A percentile compares a stretch with the other conserved stretches of the same genome.
These are phyloP conservation scores for Deilephila porcellus DNA, from an alignment of 2,888 invertebrate species.

Conservation along the genomic window DNA sequence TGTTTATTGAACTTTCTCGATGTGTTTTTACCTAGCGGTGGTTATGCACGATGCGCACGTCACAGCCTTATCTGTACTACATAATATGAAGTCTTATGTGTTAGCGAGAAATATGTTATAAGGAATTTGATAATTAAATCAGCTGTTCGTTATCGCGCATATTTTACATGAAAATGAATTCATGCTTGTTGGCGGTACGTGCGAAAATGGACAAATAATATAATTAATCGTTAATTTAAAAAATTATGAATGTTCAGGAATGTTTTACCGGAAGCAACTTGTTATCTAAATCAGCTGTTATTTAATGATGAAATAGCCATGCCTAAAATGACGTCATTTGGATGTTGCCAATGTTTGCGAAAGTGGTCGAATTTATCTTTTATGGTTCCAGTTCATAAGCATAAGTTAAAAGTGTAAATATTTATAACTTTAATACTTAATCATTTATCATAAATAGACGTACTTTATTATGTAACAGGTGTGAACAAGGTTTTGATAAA, in stretches of 20 bases:
- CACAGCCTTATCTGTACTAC: constrained; percentile 24
- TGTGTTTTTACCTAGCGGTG: constrained; percentile 8
- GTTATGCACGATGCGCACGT: constrained; percentile 24
- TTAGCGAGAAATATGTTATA: background rate
- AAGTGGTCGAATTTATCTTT: too few species aligned
- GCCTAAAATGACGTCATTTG: too few species aligned
- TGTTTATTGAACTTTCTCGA: constrained; percentile 29
- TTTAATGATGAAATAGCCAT: too few species aligned
- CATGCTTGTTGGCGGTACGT: background rate
- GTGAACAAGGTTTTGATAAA: too few species aligned
- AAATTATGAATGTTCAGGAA: background rate
- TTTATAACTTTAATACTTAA: too few species aligned
- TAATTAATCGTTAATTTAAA: background rate
- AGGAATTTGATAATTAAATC: constrained; percentile 14
- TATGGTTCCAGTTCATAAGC: too few species aligned
- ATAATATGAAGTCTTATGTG: constrained; percentile 7
- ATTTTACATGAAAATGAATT: background rate
- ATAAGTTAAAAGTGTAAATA: too few species aligned
- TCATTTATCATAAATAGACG: too few species aligned
- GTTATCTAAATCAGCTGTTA: too few species aligned
- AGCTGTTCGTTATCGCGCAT: constrained; percentile 6
- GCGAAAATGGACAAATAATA: background rate
- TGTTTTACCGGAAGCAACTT: too few species aligned
- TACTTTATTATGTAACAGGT: too few species aligned
- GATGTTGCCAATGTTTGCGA: too few species aligned